These are phyloP conservation scores for Zootermopsis nevadensis DNA, from an alignment of 2,888 invertebrate species.

Conservation along the genomic window DNA sequence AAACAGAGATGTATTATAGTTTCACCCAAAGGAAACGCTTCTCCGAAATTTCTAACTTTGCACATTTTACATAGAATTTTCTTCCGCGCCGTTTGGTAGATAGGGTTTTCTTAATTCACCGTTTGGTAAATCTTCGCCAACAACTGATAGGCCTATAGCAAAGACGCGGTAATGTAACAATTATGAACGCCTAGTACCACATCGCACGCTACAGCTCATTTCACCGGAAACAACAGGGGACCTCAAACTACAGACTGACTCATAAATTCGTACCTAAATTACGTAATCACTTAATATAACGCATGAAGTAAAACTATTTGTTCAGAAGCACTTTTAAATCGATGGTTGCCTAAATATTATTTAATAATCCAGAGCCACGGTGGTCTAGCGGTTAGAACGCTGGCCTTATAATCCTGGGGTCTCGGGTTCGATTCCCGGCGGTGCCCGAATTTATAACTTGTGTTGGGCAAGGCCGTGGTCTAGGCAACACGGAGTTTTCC, in stretches of 20 bases:
- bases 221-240: conserved; percentile 29
- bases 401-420: too few species aligned
- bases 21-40: not conserved
- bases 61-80: conserved; percentile 20
- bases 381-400: too few species aligned
- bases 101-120: conserved; percentile 30
- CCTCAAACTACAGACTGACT: not conserved
- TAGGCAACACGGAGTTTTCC: too few species aligned
- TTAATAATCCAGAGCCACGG: too few species aligned
- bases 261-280: not conserved
- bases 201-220: conserved; percentile 22
- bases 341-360: too few species aligned
- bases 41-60: conserved; percentile 12
- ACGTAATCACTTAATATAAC: too few species aligned
- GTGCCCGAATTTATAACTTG: too few species aligned
- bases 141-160: not conserved
- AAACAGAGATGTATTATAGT: not conserved
- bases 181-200: conserved; percentile 15
- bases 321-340: too few species aligned
- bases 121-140: not conserved
- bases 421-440: too few species aligned
- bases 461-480: too few species aligned
- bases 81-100: conserved; percentile 27
- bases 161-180: not conserved
- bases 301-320: too few species aligned